Conservation (phyloP, 2,888 invertebrate species). For the Lucinisca nassula region DNA sequence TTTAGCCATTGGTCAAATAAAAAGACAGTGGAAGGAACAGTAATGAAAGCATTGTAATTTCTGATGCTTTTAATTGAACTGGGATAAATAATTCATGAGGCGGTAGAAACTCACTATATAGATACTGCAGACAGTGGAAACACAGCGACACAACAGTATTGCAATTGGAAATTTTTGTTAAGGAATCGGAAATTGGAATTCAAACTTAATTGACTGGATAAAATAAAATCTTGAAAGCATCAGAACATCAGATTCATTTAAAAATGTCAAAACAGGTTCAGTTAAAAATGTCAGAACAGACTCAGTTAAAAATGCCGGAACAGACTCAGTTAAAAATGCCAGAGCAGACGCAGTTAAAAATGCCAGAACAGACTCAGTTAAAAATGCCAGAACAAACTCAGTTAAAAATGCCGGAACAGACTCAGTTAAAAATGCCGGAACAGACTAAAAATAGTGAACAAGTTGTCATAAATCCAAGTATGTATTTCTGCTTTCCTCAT, state of each 20-base stretch:
- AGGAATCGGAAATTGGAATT: not conserved
- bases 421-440: not conserved
- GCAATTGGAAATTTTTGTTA: not conserved
- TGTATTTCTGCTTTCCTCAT: not conserved
- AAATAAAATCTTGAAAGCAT: too few species aligned
- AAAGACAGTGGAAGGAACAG: not conserved
- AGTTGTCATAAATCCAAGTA: slow-evolving; percentile 4
- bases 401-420: not conserved
- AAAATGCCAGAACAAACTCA: too few species aligned
- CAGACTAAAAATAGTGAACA: not conserved
- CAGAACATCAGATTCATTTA: too few species aligned
- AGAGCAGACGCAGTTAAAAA: too few species aligned
- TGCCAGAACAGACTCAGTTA: too few species aligned
- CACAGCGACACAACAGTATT: not conserved
- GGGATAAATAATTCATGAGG: slow-evolving; percentile 2
- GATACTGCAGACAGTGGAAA: not conserved
- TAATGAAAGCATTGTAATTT: not conserved
- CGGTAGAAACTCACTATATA: not conserved
- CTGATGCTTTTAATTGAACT: not conserved
- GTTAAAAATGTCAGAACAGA: not conserved
- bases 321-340: not conserved
- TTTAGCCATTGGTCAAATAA: not conserved
- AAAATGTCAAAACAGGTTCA: not conserved
- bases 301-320: too few species aligned
- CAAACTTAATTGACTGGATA: not conserved